phyloP scores from a whole-genome alignment of 2,888 invertebrate genomes.

The Lepidonotus clava region DNA sequence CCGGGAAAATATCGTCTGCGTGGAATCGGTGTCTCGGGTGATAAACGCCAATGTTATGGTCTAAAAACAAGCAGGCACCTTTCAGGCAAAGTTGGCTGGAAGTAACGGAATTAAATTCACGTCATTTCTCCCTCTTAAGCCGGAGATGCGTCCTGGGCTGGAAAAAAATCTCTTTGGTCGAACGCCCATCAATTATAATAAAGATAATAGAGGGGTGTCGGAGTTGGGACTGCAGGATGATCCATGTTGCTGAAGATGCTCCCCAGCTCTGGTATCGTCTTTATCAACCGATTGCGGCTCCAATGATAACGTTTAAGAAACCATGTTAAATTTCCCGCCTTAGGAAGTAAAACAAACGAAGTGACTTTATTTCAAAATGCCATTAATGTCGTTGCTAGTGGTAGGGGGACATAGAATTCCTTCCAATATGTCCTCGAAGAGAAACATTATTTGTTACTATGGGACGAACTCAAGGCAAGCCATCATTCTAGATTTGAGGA shows the following conservation, averaged over 20 bases:
- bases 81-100: slow-evolving; percentile 8
- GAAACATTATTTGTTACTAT: too few relatives aligned
- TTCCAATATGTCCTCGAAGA: too few relatives aligned
- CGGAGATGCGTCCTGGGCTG: not conserved
- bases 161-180: slow-evolving; percentile 8
- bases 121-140: slow-evolving; percentile 40
- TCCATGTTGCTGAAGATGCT: not conserved
- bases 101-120: slow-evolving; percentile 47
- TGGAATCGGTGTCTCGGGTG: not conserved
- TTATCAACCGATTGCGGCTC: not conserved
- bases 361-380: too few relatives aligned
- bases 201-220: slow-evolving; percentile 15
- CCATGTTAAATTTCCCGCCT: too few relatives aligned
- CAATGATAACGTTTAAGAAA: too few relatives aligned
- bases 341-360: too few relatives aligned
- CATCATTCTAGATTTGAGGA: slow-evolving; percentile 14
- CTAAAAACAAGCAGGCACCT: not conserved
- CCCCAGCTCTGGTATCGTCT: not conserved
- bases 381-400: too few relatives aligned
- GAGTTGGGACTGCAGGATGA: not conserved
- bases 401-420: too few relatives aligned
- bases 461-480: too few relatives aligned
- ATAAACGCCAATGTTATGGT: slow-evolving; percentile 30
- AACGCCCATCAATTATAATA: slow-evolving; percentile 27
- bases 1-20: slow-evolving; percentile 37